These are phyloP conservation scores for Caenorhabditis sp. DNA, from an alignment of 2,888 invertebrate genomes.

Conservation along the genomic window DNA sequence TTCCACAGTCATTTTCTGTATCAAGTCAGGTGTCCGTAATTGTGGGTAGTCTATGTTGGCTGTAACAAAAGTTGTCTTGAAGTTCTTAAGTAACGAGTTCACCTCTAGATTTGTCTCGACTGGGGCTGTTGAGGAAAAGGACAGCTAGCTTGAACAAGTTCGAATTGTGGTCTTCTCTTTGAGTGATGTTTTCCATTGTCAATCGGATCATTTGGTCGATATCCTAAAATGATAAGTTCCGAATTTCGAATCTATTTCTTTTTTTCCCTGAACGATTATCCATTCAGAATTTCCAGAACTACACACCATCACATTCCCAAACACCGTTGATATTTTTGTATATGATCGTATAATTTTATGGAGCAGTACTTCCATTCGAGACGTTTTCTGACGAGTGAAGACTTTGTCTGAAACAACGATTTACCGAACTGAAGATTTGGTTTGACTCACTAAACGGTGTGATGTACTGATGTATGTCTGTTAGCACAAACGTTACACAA, in stretches of 20 bases:
- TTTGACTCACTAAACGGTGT: slow-evolving; percentile 45
- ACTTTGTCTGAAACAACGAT: slow-evolving; percentile 39
- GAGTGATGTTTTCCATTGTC: slow-evolving; percentile 55
- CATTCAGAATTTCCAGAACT: too few species aligned
- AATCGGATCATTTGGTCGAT: slow-evolving; percentile 52
- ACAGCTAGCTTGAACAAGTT: slow-evolving; percentile 46
- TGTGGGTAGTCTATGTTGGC: slow-evolving; percentile 28
- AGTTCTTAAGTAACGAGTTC: background rate
- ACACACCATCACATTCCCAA: slow-evolving; percentile 47
- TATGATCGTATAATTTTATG: slow-evolving; percentile 37
- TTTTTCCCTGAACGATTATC: background rate
- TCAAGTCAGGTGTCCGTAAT: slow-evolving; percentile 36
- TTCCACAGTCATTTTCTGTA: slow-evolving; percentile 49
- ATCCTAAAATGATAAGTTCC: slow-evolving; percentile 8
- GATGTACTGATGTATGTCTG: slow-evolving; percentile 54
- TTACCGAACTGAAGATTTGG: too few species aligned
- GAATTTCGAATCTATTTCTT: background rate
- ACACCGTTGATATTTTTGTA: slow-evolving; percentile 43
- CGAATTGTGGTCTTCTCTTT: slow-evolving; percentile 42
- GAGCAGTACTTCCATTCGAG: slow-evolving; percentile 32
- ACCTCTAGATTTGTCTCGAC: slow-evolving; percentile 2
- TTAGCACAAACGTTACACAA: slow-evolving; percentile 48
- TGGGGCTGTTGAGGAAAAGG: slow-evolving; percentile 33
- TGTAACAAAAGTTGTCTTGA: background rate
- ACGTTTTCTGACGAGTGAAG: slow-evolving; percentile 30